These are phyloP conservation scores for Eira barbara DNA, from an alignment of 2,113 vertebrate genomes.

Conservation along the genomic window DNA sequence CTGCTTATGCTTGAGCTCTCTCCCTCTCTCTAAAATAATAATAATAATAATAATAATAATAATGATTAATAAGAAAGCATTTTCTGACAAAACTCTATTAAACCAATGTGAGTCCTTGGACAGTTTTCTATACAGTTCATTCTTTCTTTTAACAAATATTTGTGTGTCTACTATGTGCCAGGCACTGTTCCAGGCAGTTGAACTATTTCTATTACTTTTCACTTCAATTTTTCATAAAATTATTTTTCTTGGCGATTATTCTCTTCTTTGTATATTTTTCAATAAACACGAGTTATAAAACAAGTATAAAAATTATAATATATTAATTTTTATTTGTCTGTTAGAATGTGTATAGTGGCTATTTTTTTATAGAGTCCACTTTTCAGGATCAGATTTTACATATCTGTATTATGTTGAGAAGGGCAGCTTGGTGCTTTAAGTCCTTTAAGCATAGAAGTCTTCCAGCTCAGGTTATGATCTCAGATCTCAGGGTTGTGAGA, in stretches of 20 bases:
- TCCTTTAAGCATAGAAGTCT: too few species aligned
- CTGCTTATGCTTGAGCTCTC: neutral
- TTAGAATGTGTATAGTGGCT: neutral
- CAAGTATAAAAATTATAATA: neutral
- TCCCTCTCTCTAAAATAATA: neutral
- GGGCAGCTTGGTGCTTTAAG: neutral
- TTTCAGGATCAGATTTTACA: neutral
- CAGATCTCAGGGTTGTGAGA: neutral
- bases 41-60: neutral
- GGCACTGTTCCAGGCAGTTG: neutral
- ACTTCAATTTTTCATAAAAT: neutral
- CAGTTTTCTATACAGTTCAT: neutral
- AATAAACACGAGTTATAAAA: neutral
- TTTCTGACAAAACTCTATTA: conserved; percentile 3
- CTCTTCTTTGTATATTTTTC: neutral
- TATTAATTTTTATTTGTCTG: neutral
- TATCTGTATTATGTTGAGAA: neutral
- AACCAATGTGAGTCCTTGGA: neutral
- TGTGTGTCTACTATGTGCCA: neutral
- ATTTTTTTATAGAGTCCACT: neutral
- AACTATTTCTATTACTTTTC: conserved; percentile 20
- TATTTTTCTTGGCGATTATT: neutral
- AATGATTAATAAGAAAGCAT: neutral
- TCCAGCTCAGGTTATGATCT: neutral
- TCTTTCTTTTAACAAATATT: neutral